Conservation (phyloP, 2,888 invertebrate genomes). For the Tinea semifulvella region DNA sequence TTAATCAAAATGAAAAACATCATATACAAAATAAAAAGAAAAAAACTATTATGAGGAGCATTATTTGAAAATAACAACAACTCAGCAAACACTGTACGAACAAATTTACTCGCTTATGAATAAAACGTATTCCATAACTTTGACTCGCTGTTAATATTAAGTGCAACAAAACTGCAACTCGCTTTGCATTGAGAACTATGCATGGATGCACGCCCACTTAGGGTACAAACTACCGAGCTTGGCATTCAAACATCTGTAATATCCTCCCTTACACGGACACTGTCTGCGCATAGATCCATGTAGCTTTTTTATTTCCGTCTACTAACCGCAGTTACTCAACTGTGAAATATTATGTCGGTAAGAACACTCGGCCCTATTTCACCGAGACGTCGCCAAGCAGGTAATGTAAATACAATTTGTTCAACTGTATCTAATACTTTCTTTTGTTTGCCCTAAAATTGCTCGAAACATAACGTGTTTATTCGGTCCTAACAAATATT, state of each 20-base stretch:
- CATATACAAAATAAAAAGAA: no score
- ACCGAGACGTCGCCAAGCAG: no score
- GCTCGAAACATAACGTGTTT: not conserved
- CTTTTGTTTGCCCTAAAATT: not conserved
- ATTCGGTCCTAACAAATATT: not conserved
- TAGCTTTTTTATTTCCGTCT: not conserved
- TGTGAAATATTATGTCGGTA: no score
- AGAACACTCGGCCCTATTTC: no score
- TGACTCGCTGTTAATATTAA: not conserved
- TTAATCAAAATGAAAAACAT: no score
- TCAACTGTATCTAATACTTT: no score
- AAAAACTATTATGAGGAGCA: no score
- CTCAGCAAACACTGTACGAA: no score
- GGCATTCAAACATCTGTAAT: conserved; percentile 7
- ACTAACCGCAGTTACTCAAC: no score
- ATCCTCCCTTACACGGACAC: not conserved
- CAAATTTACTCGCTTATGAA: not conserved
- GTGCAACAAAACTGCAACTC: not conserved
- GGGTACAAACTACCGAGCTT: not conserved
- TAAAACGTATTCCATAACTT: not conserved
- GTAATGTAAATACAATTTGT: no score
- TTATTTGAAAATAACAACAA: no score
- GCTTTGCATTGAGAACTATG: conserved; percentile 2
- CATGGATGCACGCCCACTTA: conserved; percentile 6
- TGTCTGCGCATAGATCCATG: not conserved